Conservation (phyloP, 2,797 vertebrate genomes). For the Peromyscus melanophrys region DNA sequence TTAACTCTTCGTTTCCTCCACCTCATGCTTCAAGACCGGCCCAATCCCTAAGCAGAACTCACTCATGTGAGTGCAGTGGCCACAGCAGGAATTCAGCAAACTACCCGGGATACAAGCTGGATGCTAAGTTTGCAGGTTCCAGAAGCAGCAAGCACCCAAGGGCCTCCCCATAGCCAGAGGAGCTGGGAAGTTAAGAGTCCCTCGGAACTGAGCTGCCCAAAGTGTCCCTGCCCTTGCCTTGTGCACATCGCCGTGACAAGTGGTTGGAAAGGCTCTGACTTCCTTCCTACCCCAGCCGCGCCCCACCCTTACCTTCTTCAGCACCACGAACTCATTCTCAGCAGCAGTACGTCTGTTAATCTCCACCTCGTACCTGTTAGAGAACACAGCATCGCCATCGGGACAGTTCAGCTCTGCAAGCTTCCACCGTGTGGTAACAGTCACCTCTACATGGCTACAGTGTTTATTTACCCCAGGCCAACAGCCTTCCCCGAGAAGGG, state of each 20-base stretch:
- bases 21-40: background rate
- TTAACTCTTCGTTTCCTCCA: background rate
- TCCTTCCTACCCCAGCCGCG: background rate
- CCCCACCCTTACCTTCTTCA: conserved; percentile 92
- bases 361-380: conserved; percentile 93
- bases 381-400: background rate
- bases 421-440: background rate
- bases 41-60: background rate
- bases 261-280: too few species aligned
- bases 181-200: background rate
- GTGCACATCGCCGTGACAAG: background rate
- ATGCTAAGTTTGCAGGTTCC: background rate
- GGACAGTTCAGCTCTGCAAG: background rate
- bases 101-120: background rate
- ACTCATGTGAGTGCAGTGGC: accelerated
- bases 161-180: background rate
- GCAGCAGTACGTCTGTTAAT: conserved; percentile 93
- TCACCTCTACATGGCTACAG: background rate
- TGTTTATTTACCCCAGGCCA: background rate
- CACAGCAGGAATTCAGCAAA: accelerated
- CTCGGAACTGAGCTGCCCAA: background rate
- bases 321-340: conserved; percentile 95
- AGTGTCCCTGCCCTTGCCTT: background rate
- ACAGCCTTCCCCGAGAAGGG: background rate
- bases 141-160: background rate